Evolutionary conservation across 2,888 invertebrate genomes (phyloP), one percentile per base, ranked within the genome.

Genomic region (Cinara cedri): DNA sequence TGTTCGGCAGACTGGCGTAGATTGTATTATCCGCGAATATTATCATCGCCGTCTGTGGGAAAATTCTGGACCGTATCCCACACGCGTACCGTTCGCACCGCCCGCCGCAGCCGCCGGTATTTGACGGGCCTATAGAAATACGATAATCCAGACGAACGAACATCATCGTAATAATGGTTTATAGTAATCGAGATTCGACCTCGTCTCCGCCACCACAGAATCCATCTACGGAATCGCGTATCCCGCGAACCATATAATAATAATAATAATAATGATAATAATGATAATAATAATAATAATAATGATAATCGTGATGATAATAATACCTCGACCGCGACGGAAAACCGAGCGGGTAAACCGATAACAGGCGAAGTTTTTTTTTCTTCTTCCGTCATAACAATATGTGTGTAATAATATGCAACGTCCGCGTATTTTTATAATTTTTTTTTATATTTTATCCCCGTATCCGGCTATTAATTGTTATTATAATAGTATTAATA

Each of bases 101-200:
- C 65, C 55, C 55, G 51, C 16, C n/a, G 11, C 8, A 44, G n/a
- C 42, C 54, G 14, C 44, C 65, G 75, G 76, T n/a, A 57, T 76
- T 76, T 57, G 76, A 76, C 57, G 57, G 68, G 55, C 57, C 76
- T 68, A 68, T 76, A 76, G 66, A 76, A 76, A 55, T 76, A 68
- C 76, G 68, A 76, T 76, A 76, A 76, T 76, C 76, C 76, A 44
- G 76, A 76, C 76, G 76, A 76, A 76, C 49, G 76, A 76, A 76
- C 68, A 76, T 57, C 68, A 76, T 57, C 57, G 54, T 46, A 76
- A 68, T 76, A 68, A 76, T 68, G 76, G 76, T 68, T 68, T 49
- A 57, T 76, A 76, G 55, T 76, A 76, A 76, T 66, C 76, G 75
- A 54, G 60, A 72, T 62, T 26, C 72, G 46, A 57, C 71, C 71